Conservation (phyloP, 1,140 invertebrate genomes). For the Mamestra configurata region DNA sequence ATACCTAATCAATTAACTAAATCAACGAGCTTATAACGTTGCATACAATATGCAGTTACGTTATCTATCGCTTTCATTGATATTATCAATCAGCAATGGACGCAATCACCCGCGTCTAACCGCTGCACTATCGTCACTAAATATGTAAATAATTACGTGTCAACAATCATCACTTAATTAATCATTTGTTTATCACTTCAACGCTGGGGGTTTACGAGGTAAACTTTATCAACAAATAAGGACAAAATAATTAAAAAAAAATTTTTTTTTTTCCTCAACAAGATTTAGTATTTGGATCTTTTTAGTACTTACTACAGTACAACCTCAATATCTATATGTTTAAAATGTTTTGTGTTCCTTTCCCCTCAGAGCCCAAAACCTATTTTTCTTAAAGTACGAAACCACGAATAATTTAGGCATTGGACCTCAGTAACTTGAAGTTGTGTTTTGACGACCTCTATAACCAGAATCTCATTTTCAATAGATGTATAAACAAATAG, state of each 20-base stretch:
- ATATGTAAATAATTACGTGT: neutral
- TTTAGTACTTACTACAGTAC: neutral
- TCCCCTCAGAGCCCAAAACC: no score
- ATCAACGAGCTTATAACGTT: neutral
- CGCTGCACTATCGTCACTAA: neutral
- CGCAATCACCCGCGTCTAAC: conserved; percentile 32
- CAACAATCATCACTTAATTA: conserved; percentile 2
- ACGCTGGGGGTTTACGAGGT: neutral
- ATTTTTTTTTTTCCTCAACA: neutral
- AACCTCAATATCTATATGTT: no score
- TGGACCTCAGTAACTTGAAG: no score
- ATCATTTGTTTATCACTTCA: conserved; percentile 9
- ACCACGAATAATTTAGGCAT: no score
- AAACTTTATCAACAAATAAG: neutral
- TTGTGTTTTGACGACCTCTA: no score
- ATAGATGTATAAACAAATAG: no score
- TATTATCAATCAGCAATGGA: neutral
- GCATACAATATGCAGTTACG: neutral
- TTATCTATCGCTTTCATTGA: conserved; percentile 16
- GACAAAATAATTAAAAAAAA: neutral
- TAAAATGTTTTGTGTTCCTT: no score
- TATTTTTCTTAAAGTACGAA: no score
- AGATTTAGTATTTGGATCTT: neutral
- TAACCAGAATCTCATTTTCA: no score
- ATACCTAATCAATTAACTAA: neutral